These are phyloP conservation scores for Mionectes olivaceus DNA, from an alignment of 2,797 vertebrate genomes.

Conservation along the genomic window DNA sequence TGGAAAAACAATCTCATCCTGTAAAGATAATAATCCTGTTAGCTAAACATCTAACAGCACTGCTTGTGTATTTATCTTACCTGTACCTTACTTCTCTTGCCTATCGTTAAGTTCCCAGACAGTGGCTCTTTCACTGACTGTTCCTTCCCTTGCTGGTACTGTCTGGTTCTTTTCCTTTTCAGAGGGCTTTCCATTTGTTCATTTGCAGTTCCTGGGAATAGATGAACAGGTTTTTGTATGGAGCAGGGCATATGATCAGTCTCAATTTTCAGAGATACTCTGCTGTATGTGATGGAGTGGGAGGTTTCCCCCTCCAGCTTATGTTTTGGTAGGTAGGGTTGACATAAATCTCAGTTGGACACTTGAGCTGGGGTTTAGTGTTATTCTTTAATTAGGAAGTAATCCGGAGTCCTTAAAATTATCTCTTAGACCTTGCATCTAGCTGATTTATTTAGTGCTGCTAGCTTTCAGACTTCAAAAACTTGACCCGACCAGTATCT, in stretches of 20 bases:
- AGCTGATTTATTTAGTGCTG: neutral
- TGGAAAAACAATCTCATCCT: neutral
- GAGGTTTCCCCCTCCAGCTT: neutral
- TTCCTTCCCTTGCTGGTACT: neutral
- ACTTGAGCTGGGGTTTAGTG: neutral
- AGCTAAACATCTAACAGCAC: neutral
- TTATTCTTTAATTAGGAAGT: neutral
- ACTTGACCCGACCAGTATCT: neutral
- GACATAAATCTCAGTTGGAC: neutral
- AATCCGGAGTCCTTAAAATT: neutral
- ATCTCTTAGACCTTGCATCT: neutral
- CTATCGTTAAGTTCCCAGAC: neutral
- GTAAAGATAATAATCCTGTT: constrained; percentile 3
- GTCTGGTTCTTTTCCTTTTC: neutral
- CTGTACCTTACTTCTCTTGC: neutral
- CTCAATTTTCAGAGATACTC: neutral
- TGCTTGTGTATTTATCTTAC: neutral
- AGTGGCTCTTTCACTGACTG: neutral
- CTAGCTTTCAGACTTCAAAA: neutral
- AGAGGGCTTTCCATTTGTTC: neutral
- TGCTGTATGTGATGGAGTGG: neutral
- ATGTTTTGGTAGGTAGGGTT: neutral
- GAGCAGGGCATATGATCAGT: neutral
- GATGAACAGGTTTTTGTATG: neutral
- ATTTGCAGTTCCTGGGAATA: neutral